phyloP scores from a whole-genome alignment of 1,140 invertebrate genomes.

The Drosophila nikananu region DNA sequence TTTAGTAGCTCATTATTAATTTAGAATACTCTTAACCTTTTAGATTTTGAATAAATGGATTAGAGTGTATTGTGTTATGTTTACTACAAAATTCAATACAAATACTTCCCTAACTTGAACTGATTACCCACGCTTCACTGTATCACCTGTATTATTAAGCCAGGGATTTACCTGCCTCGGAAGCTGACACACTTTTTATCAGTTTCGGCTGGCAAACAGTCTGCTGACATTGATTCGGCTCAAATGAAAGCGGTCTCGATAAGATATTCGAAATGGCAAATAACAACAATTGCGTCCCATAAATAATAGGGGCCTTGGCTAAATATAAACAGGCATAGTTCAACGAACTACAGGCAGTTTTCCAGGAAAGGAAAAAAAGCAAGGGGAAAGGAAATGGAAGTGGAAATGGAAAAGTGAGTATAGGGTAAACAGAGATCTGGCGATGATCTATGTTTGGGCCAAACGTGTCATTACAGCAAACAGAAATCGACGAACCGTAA shows the following conservation, averaged over 20 bases:
- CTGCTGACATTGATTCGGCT: constrained; percentile 27
- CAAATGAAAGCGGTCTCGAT: constrained; percentile 14
- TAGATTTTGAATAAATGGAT: not conserved
- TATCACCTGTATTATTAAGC: not conserved
- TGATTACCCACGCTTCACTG: not conserved
- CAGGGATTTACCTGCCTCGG: constrained; percentile 12
- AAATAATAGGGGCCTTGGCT: not conserved
- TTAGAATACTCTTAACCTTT: not conserved
- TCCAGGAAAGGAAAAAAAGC: not conserved
- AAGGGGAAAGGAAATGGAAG: not conserved
- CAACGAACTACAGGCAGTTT: constrained; percentile 45
- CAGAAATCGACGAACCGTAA: constrained; percentile 75
- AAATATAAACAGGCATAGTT: constrained; percentile 30
- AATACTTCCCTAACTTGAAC: not conserved
- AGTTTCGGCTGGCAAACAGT: constrained; percentile 13
- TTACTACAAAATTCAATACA: not conserved
- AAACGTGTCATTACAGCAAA: constrained; percentile 71
- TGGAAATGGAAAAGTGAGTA: not conserved
- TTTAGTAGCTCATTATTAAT: not conserved
- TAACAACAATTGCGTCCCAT: constrained; percentile 19
- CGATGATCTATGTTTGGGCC: constrained; percentile 50
- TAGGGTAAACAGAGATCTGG: constrained; percentile 21
- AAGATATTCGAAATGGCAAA: constrained; percentile 47
- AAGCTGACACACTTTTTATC: constrained; percentile 16
- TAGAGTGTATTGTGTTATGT: not conserved